Evolutionary conservation across 2,797 vertebrate species (phyloP).

Genomic region (Semaprochilodus insignis): DNA sequence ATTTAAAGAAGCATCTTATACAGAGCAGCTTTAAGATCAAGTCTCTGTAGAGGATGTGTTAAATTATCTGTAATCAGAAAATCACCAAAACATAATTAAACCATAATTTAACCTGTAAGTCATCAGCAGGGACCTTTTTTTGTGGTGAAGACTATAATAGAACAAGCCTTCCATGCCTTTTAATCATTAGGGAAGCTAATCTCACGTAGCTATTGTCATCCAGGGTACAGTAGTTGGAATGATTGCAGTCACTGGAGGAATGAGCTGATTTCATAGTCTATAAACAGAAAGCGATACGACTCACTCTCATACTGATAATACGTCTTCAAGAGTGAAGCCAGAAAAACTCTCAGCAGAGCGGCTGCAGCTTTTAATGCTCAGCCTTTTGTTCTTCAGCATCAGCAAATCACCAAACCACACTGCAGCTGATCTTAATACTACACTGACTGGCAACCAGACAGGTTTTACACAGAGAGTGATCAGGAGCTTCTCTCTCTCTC

Average conservation of each 20-base stretch:
- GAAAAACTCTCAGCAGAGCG: not conserved
- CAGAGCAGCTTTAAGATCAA: too few species aligned
- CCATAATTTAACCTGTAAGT: too few species aligned
- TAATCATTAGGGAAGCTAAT: too few species aligned
- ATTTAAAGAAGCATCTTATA: too few species aligned
- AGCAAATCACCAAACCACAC: slow-evolving; percentile 27
- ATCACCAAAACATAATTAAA: too few species aligned
- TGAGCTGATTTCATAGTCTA: not conserved
- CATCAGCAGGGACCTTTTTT: too few species aligned
- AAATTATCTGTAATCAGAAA: too few species aligned
- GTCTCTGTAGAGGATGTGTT: too few species aligned
- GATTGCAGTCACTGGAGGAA: not conserved
- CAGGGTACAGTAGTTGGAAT: not conserved
- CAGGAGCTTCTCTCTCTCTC: not conserved
- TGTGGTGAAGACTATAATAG: too few species aligned
- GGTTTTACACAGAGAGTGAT: slow-evolving; percentile 46
- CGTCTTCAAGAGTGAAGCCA: not conserved
- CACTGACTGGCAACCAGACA: slow-evolving; percentile 29
- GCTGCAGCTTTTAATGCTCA: not conserved
- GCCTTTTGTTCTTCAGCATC: not conserved
- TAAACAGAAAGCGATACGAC: not conserved
- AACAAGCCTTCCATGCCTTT: too few species aligned
- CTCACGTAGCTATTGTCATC: not conserved
- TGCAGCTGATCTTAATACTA: slow-evolving; percentile 35
- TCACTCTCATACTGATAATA: not conserved